Evolutionary conservation across 2,888 invertebrate species (phyloP), one percentile per base, ranked within the genome.

Genomic region (Andricus quercusramuli): DNA sequence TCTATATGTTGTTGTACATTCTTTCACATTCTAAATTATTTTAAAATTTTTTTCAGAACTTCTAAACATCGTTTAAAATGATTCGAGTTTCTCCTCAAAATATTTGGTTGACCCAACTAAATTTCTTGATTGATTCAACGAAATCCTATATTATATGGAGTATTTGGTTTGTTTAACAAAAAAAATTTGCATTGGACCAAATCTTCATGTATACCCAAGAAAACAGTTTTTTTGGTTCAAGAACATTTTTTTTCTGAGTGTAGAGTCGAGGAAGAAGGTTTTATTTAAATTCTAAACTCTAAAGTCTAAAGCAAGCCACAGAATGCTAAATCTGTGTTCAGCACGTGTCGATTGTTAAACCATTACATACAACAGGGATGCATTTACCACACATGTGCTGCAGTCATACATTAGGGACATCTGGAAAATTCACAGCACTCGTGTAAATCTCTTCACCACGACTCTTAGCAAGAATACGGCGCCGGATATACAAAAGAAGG

Each of bases 331-430:
- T 74, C 56, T 56, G 32, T 74, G 32, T 74, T 74, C 29, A 32
- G 56, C n/a, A 74, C 56, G 32, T 74, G 74, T 56, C 56, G 51
- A 56, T 74, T 74, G 74, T 74, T 74, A n/a, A 74, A 56, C 74
- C 56, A 56, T 74, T 56, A 56, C 56, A 8, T 74, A n/a, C 17
- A 22, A 44, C 74, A 56, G 56, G 74, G 32, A 56, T 74, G 56
- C 74, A 56, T 74, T 56, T 13, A n/a, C 32, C 51, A 56, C 32
- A 74, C n/a, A 56, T 74, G 51, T 44, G 47, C 70, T 74, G 37
- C 56, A 70, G 51, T 37, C 74, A 56, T 47, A 44, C 32, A 44
- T 68, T 68, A 68, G 68, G n/a, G 74, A 32, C 56, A 74, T 56
- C 74, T 74, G 56, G 56, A 74, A 74, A 74, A 74, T 41, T 74